Base-by-base conservation (phyloP, 2,113 vertebrate species). In the Ictalurus punctatus region DNA sequence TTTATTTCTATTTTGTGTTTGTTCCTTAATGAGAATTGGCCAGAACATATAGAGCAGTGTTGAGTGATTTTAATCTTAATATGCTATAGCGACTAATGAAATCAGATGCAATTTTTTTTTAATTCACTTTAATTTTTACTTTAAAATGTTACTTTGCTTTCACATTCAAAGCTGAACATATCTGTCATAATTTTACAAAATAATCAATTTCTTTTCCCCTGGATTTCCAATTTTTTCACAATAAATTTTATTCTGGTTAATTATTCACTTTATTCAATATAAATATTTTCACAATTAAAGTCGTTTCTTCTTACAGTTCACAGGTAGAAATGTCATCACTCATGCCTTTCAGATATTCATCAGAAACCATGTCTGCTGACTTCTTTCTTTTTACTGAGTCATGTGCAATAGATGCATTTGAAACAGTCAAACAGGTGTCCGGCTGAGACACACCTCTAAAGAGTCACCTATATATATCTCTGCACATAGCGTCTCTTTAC, bases 391-490 rank as follows among this genome's bases (percentile, higher is more conserved):
- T 82, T 40, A 27, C 37, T 67, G 27, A 30, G 58, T 85, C 88
- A 83, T 88, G 48, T 90, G 59, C 37, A 40, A 69, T n/a, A 80
- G 52, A 7, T 69, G 27, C 71, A 86, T 37, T 59, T 83, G 23
- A n/a, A 85, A 40, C 87, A 89, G 48, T 44, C 85, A 85, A 86
- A 76, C 80, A 27, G 48, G 17, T 88, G 65, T 48, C 58, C 71
- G 78, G 58, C 44, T 84, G 40, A 44, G 90, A 88, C 90, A 91
- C 90, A 73, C 90, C 90, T 88, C 71, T 69, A 56, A 58, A 69
- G 27, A 25, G 30, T 69, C 30, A 12, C 16, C 58, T 89, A 92
- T 90, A 90, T 89, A 88, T 86, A 40, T 56, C 17, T 34, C 23
- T 58, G 52, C 54, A 27, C 25, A 2, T 63, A 90, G 17, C 83